Percentiles rank a stretch among this genome's conserved stretches.
Evolutionary conservation across 1,140 invertebrate species (phyloP).

Genomic region (Drosophila pectinifera): DNA sequence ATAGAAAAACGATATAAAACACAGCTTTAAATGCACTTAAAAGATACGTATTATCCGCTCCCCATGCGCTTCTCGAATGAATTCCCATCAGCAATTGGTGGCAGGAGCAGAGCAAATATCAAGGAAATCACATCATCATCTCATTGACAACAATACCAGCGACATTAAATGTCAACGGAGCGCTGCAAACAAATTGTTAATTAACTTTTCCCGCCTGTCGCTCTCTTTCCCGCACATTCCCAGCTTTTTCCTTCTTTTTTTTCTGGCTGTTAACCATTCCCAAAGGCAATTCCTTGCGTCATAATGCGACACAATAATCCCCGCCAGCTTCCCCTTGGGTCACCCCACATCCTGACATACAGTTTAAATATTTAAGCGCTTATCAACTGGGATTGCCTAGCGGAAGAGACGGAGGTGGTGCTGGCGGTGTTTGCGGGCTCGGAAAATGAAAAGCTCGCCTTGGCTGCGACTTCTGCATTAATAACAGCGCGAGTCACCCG

Average conservation of each 20-base stretch:
- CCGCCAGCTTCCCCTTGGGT: slow-evolving; percentile 6
- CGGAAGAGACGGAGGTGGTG: neutral
- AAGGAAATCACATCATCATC: slow-evolving; percentile 37
- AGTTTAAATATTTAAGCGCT: slow-evolving; percentile 59
- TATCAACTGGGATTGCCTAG: slow-evolving; percentile 53
- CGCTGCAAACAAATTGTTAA: slow-evolving; percentile 43
- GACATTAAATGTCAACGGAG: slow-evolving; percentile 48
- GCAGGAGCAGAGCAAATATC: slow-evolving; percentile 27
- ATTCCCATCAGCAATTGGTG: slow-evolving; percentile 23
- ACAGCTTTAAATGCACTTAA: neutral
- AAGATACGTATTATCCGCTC: neutral
- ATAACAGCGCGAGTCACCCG: slow-evolving; percentile 30
- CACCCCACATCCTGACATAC: slow-evolving; percentile 38
- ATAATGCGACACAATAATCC: slow-evolving; percentile 55
- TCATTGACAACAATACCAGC: slow-evolving; percentile 33
- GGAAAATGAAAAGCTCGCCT: slow-evolving; percentile 18
- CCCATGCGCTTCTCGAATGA: neutral
- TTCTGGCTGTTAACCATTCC: slow-evolving; percentile 20
- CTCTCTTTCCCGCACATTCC: neutral
- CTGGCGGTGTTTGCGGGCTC: slow-evolving; percentile 1
- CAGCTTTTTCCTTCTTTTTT: neutral
- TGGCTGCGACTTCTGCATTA: slow-evolving; percentile 36
- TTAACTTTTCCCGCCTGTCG: slow-evolving; percentile 41
- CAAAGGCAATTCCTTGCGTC: slow-evolving; percentile 53
- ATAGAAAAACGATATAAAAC: neutral